Conservation (phyloP, 2,797 vertebrate species). For the Enteromius thamalakanensis region DNA sequence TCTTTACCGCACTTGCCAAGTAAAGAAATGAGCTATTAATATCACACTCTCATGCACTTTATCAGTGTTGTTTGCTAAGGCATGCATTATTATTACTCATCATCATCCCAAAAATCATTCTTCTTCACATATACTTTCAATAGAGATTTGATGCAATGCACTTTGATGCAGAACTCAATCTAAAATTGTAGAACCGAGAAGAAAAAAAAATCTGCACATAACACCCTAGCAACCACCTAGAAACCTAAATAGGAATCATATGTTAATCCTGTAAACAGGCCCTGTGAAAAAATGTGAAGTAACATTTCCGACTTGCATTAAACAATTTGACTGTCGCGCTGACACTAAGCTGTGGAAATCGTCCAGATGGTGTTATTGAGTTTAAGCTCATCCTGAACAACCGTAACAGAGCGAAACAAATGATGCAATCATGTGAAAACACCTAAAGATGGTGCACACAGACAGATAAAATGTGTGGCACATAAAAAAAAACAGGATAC, state of each 20-base stretch:
- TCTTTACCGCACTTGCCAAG: background rate
- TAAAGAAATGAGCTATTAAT: slow-evolving; percentile 18
- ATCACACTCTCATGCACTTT: background rate
- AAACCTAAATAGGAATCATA: background rate
- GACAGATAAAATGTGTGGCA: background rate
- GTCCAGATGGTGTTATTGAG: slow-evolving; percentile 26
- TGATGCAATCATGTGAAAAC: slow-evolving; percentile 45
- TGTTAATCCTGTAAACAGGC: background rate
- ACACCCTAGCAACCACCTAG: background rate
- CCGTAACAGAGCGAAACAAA: slow-evolving; percentile 30
- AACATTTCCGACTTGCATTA: background rate
- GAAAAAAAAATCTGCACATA: background rate
- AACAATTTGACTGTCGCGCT: slow-evolving; percentile 1
- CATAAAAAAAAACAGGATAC: slow-evolving; percentile 43
- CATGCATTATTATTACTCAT: background rate
- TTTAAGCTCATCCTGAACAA: slow-evolving; percentile 38
- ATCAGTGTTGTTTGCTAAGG: background rate
- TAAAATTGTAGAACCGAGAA: background rate
- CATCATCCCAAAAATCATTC: background rate
- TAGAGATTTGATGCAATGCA: background rate
- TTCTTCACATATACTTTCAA: background rate
- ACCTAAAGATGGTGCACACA: slow-evolving; percentile 12
- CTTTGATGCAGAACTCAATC: background rate
- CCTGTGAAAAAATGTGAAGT: background rate
- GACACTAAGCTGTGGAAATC: slow-evolving; percentile 28